Conservation (phyloP, 2,888 invertebrate genomes). For the Agrochola macilenta region DNA sequence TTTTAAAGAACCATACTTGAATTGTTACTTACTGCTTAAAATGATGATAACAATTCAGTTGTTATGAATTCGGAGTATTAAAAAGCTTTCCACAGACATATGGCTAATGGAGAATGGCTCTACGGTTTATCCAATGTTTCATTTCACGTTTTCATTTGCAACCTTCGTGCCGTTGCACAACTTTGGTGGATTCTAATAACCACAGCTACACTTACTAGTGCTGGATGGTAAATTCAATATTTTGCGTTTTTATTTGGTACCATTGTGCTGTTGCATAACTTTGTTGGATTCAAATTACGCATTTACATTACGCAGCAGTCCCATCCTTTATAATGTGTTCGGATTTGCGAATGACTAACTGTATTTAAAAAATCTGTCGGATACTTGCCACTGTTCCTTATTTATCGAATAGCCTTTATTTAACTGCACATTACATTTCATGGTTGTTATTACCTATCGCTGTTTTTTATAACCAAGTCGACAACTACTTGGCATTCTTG, state of each 20-base stretch:
- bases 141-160: background rate
- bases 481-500: background rate
- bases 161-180: background rate
- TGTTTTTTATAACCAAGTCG: background rate
- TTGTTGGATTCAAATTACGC: background rate
- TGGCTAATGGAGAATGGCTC: too few species aligned
- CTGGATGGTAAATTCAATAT: background rate
- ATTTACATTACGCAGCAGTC: background rate
- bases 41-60: background rate
- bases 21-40: background rate
- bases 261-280: background rate
- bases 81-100: background rate
- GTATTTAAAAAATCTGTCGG: background rate
- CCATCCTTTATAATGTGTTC: background rate
- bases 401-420: background rate
- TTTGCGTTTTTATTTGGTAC: background rate
- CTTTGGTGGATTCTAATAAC: background rate
- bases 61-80: background rate
- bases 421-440: constrained; percentile 2
- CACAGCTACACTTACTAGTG: background rate
- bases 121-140: background rate
- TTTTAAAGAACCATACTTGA: background rate
- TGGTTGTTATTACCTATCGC: background rate
- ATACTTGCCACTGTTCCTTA: background rate
- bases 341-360: background rate